Evolutionary conservation across 2,797 vertebrate species (phyloP), one percentile per base, ranked within the genome.

Genomic region (Margarornis squamiger): DNA sequence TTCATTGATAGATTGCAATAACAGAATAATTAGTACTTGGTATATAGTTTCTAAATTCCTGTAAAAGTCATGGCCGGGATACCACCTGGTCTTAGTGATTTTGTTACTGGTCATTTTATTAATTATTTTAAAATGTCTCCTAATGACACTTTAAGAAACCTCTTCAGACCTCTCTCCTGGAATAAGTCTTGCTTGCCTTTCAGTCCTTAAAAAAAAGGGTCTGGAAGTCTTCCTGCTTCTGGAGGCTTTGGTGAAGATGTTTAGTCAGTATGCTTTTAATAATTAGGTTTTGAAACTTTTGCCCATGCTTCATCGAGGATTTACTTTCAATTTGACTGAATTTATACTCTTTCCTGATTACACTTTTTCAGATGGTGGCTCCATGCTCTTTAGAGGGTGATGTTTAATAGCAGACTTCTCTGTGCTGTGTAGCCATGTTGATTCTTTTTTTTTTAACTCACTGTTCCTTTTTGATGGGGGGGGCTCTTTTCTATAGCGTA

Each of bases 361-460:
- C 17, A 8, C 15, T 63, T 29, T 66, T 66, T 70, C 0, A 0
- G 19, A 30, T 36, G 12, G 12, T 59, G 70, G 9, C 58, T 87
- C 10, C 2, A 1, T 79, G 27, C 4, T 65, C 41, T 68, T 82
- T 54, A 43, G 46, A 85, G 57, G 29, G 9, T 51, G 30, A 32
- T 71, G 14, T 45, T 54, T 67, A 55, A n/a, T 46, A 77, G 21
- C 48, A 59, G n/a, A 39, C 39, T 71, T 78, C 21, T 49, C 11
- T 63, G 34, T 36, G 9, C 48, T 59, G 3, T 30, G 12, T 73
- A 66, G n/a, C 14, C 13, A 1, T 48, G 7, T 38, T 43, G 36
- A 9, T 36, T 22, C 39, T 58, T 23, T 10, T 55, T 45, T 51
- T 39, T 88, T 48, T 32, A 4, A 5, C 4, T 43, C 43, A 6